Evolutionary conservation across 2,113 vertebrate species (phyloP).

Genomic region (Lepisosteus oculatus): DNA sequence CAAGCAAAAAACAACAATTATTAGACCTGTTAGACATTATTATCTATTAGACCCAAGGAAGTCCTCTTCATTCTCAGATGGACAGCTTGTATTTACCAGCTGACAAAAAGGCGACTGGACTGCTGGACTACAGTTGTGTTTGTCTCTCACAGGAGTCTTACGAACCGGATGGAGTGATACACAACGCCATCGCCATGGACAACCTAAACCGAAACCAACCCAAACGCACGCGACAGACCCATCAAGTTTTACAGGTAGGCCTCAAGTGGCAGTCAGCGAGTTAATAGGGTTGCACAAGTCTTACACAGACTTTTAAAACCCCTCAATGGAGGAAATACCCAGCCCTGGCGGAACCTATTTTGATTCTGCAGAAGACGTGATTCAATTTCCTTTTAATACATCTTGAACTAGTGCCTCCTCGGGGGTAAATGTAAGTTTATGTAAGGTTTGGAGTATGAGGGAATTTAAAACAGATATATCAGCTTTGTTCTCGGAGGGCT

Average conservation of each 20-base stretch:
- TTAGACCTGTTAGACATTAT: too few species aligned
- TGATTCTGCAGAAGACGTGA: background rate
- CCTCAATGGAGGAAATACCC: background rate
- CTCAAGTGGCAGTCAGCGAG: background rate
- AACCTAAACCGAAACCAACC: constrained; percentile 60
- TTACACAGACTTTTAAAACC: too few species aligned
- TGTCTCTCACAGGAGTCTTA: constrained; percentile 54
- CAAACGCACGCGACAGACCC: constrained; percentile 40
- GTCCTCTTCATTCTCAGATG: too few species aligned
- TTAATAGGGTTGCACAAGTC: background rate
- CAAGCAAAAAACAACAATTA: too few species aligned
- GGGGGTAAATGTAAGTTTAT: too few species aligned
- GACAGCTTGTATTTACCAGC: too few species aligned
- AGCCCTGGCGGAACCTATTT: background rate
- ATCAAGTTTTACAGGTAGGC: constrained; percentile 63
- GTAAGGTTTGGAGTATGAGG: too few species aligned
- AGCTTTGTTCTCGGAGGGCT: too few species aligned
- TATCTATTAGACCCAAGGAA: too few species aligned
- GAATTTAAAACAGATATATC: too few species aligned
- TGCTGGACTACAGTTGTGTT: constrained; percentile 6
- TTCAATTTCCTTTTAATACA: background rate
- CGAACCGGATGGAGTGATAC: constrained; percentile 44
- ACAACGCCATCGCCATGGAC: constrained; percentile 59
- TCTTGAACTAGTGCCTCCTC: background rate
- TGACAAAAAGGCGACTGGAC: too few species aligned